Percentiles rank a stretch among this genome's conserved stretches.
Conservation (phyloP, 2,113 vertebrate genomes). For the Cochlearius cochlearius region DNA sequence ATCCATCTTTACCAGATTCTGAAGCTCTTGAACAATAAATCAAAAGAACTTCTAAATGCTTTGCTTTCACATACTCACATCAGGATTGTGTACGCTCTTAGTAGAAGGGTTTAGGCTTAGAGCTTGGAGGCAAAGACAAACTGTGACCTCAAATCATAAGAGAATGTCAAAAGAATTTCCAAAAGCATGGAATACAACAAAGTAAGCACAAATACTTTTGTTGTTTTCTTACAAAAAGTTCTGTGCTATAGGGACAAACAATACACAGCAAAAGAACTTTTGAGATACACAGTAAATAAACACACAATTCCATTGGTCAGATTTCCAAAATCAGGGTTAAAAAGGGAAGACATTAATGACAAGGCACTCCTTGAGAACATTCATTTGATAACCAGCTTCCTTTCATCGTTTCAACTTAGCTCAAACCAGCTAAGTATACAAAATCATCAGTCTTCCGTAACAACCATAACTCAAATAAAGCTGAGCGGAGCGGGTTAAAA, state of each 20-base stretch:
- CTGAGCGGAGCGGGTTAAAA: not conserved
- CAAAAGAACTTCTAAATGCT: not conserved
- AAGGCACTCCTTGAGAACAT: not conserved
- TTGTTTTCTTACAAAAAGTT: not conserved
- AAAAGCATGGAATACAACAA: not conserved
- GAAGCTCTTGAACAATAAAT: conserved; percentile 1
- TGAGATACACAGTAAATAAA: not conserved
- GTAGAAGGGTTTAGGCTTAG: not conserved
- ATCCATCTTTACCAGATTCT: not conserved
- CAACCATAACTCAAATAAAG: not conserved
- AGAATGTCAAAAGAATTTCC: not conserved
- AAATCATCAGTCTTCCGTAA: not conserved
- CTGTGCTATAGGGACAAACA: not conserved
- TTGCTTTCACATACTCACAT: not conserved
- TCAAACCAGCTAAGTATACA: not conserved
- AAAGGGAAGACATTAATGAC: not conserved
- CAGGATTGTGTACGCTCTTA: not conserved
- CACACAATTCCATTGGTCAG: not conserved
- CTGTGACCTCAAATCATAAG: not conserved
- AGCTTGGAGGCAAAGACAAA: not conserved
- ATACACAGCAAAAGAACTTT: not conserved
- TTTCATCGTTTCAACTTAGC: not conserved
- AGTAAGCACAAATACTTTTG: not conserved
- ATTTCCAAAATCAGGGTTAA: not conserved
- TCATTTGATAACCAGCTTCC: not conserved